Percentiles rank a stretch among this genome's conserved stretches.
Conservation (phyloP, 2,797 vertebrate genomes). For the Antennarius maculatus region DNA sequence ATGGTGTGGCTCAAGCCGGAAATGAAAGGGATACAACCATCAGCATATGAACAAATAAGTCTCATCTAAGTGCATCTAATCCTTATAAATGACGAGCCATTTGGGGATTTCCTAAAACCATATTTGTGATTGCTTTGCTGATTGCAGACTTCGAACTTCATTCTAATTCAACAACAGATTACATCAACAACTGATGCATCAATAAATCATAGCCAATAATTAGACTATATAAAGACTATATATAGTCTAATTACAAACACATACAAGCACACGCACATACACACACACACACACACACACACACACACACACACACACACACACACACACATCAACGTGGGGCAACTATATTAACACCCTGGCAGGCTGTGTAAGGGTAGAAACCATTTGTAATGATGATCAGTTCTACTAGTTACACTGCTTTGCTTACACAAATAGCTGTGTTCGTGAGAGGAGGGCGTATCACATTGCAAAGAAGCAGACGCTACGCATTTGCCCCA, state of each 20-base stretch:
- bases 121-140: not conserved
- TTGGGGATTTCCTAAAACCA: not conserved
- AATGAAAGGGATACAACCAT: conserved; percentile 33
- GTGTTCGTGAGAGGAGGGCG: conserved; percentile 53
- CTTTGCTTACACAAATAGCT: conserved; percentile 59
- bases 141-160: not conserved
- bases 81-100: conserved; percentile 7
- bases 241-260: no score
- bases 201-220: no score
- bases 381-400: conserved; percentile 60
- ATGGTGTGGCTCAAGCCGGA: not conserved
- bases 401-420: conserved; percentile 41
- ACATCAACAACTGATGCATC: not conserved
- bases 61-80: conserved; percentile 23
- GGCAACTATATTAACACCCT: conserved; percentile 39
- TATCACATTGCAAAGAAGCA: conserved; percentile 67
- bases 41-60: conserved; percentile 18
- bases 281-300: no score
- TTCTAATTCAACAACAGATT: not conserved
- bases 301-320: no score
- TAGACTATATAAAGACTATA: no score
- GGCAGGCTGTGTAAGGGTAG: conserved; percentile 33
- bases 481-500: conserved; percentile 59
- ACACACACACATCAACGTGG: conserved; percentile 6
- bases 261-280: no score